Base-by-base conservation (phyloP, 2,888 invertebrate species). In the Chloromyia formosa region DNA sequence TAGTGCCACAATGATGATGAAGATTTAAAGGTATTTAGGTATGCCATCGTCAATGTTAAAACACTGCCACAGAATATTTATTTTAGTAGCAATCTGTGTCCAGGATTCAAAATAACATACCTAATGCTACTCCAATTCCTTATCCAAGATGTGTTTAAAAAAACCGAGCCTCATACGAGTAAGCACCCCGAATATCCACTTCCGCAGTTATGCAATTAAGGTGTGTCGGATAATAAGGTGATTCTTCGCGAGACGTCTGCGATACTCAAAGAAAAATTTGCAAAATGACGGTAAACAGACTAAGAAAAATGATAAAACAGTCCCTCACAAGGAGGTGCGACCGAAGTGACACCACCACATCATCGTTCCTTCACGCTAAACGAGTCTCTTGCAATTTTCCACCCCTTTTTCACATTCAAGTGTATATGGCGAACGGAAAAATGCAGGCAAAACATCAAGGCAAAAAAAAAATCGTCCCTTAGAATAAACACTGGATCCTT, bases 271-370 rank as follows among this genome's bases (percentile, higher is more conserved):
- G 40, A 40, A 56, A 58, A 71, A 56, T 40, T 71, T 56, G 20
- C 20, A 16, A 35, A 69, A 56, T 69, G 54, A 56, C 54, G 69
- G 54, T 69, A 69, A 69, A 69, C 64, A 64, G 42, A 42, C 64
- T 49, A 56, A 71, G 71, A 58, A 71, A 58, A 58, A 58, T 56
- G 42, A 71, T 56, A 40, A 69, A 71, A 71, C 56, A 35, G 3
- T 56, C 56, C 27, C 18, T 35, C 3, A 20, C 10, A 56, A 5
- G 49, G 23, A 54, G 20, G 42, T 35, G 56, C 27, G 71, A 22
- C 56, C 2, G 40, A 16, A 18, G 35, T 22, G 54, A 71, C 42
- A 56, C 40, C 56, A 56, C 12, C 20, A 16, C 18, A 22, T 10
- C 49, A 45, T 3, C 53, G 53, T 53, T 53, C 4, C 5, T 1